Evolutionary conservation across 2,888 invertebrate genomes (phyloP), one percentile per base, ranked within the genome.

Genomic region (Acrocyrtus sp.): DNA sequence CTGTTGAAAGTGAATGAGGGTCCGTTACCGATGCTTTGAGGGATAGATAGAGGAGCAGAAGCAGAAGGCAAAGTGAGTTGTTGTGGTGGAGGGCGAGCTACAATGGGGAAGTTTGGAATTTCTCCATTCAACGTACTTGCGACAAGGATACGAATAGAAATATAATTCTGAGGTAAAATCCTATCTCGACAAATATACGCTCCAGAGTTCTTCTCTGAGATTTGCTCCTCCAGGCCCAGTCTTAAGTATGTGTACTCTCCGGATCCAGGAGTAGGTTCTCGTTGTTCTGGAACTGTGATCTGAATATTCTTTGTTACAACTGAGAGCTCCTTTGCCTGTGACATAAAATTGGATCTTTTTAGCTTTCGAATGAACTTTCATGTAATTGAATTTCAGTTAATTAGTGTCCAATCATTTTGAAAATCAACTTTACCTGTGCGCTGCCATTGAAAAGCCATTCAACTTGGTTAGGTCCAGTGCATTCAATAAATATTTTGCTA

Each of bases 111-210:
- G 17, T 10, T 26, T 62, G 63, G 10, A 39, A 26, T 53, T 54
- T 45, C 53, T 27, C 29, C 43, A 45, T 43, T 54, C 26, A 48
- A 66, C 67, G 50, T 67, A 67, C 67, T 67, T 67, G 67, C 58
- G 29, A 67, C 67, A 29, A 67, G 17, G 29, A 67, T 29, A 41
- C 67, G 57, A 58, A 67, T 67, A 41, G 67, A 39, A 27, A 67
- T 67, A 47, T 67, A 67, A 58, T 67, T 67, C 58, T 67, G 67
- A 21, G 67, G 67, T 27, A 67, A 43, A 43, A 67, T 58, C 43
- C 67, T 57, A n/a, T 67, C 67, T 21, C 67, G 48, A 19, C 67
- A 67, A 4, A 58, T 50, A 17, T 67, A 67, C 5, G 58, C 29
- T 24, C 58, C 67, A 15, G 58, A 19, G 39, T 67, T 58, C 22